Base-by-base conservation (phyloP, 2,888 invertebrate genomes). In the Meliscaeva auricollis region DNA sequence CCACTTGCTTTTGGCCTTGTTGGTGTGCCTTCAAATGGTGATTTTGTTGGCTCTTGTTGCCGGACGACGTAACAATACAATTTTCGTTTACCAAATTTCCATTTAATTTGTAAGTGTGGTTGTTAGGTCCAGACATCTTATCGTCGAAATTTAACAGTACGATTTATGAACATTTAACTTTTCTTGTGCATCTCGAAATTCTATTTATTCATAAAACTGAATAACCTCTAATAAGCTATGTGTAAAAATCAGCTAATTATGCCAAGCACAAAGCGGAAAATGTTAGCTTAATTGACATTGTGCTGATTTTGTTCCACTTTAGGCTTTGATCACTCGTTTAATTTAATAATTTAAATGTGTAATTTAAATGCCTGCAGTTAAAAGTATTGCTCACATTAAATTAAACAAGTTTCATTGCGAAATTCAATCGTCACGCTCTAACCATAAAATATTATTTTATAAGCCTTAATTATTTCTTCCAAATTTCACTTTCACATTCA, bases 1-100 rank as follows among this genome's bases (percentile, higher is more conserved):
- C 17, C 84, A 88, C 72, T 41, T 88, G 89, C 70, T 88, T 88
- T 64, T 64, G 66, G 41, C 50, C 17, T 52, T 58, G 54, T 52
- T 68, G 75, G 35, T 68, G 52, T 38, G 35, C 5, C 69, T 85
- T 85, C 7, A 73, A 66, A 44, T 68, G 58, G 0, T 75, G 72
- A 66, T 60, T 64, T 20, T 68, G 70, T 5, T 72, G 69, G 17
- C 35, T 73, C 41, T 85, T 73, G 30, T 22, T 60, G 48, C 15
- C 70, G 38, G 64, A 30, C 11, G 72, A 66, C 62, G 69, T 44
- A 44, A 46, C 17, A 44, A 38, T 20, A 54, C 50, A 46, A 13
- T 64, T 75, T 35, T 54, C 50, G 50, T 77, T 81, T 35, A 76
- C 62, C 69, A 77, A 73, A 69, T 44, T 81, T 69, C 76, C 81